Conservation (phyloP, 2,797 vertebrate species). For the Hyperoplus immaculatus region DNA sequence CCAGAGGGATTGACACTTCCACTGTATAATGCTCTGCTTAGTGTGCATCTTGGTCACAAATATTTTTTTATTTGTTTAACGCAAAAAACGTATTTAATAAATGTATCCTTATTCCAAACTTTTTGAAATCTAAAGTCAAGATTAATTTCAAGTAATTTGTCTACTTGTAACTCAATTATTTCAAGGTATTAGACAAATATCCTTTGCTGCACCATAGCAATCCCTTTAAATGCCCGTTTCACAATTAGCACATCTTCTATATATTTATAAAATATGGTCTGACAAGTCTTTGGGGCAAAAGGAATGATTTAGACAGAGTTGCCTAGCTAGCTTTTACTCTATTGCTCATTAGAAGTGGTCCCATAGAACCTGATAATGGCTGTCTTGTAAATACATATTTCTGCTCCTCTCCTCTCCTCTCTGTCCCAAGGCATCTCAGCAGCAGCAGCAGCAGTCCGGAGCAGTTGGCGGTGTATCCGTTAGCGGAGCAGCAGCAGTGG, state of each 20-base stretch:
- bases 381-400: not conserved
- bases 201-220: not conserved
- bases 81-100: no score
- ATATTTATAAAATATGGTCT: not conserved
- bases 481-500: slow-evolving; percentile 61
- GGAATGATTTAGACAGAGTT: no score
- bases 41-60: not conserved
- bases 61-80: not conserved
- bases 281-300: no score
- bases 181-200: not conserved
- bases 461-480: slow-evolving; percentile 67
- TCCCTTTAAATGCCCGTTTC: not conserved
- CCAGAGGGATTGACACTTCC: not conserved
- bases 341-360: not conserved
- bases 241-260: not conserved
- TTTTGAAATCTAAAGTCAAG: no score
- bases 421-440: slow-evolving; percentile 84
- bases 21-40: not conserved
- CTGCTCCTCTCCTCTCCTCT: not conserved
- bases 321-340: not conserved
- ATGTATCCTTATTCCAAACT: no score
- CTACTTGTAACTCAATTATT: not conserved
- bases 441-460: slow-evolving; percentile 85
- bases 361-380: not conserved
- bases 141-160: not conserved